Base-by-base conservation (phyloP, 2,888 invertebrate species). In the Sinodicranocentrus sp. region DNA sequence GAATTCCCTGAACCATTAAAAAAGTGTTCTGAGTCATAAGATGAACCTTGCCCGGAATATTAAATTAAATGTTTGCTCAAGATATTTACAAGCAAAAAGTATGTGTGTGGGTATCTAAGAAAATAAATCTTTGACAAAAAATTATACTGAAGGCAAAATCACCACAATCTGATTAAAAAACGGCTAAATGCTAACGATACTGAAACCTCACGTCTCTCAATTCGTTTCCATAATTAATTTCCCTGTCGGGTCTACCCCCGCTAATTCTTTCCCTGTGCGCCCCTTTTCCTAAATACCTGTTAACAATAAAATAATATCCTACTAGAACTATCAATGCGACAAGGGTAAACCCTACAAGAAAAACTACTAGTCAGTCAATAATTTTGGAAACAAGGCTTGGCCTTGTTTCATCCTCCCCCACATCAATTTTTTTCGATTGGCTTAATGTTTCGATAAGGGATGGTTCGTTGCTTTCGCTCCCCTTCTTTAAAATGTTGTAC, bases 341-440 rank as follows among this genome's bases (percentile, higher is more conserved):
- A 15, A 71, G 5, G 23, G 52, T 70, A 52, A 78, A 78, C 13
- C 78, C 72, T 65, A 72, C 65, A 3, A 79, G 57, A 54, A 72
- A 79, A 10, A 79, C 23, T 65, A 72, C 72, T 79, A 79, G 79
- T 79, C 79, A 79, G 79, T 79, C 72, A 13, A 79, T 39, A 17
- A 72, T 23, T 25, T 65, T 48, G 6, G 52, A 25, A n/a, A 28
- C 26, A 26, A 79, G 72, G 57, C 72, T 79, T 3, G 79, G 59
- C 2, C 65, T 63, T 21, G 19, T 71, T 6, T 25, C 63, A 5
- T 63, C 71, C 1, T 48, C 52, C n/a, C 13, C 52, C 17, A 5
- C 25, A n/a, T 39, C 54, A 19, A 77, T 15, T 5, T 72, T 79
- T 17, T 72, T 79, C 23, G 79, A 57, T 17, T 72, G 28, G 1